Base-by-base conservation (phyloP, 1,140 invertebrate species). In the Magallana ariakensis region DNA sequence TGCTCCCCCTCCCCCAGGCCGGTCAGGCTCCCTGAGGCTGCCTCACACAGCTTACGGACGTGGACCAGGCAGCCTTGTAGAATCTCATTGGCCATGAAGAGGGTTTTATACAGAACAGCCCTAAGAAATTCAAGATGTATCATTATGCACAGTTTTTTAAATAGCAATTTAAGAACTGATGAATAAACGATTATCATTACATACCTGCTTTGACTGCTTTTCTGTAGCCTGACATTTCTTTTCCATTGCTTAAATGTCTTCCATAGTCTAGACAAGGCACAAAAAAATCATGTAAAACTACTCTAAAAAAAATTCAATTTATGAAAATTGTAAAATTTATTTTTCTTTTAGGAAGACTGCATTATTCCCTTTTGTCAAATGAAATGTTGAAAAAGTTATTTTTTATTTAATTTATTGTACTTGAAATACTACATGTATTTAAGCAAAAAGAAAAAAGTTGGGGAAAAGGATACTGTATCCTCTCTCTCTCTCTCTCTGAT, bases 41-140 rank as follows among this genome's bases (percentile, higher is more conserved):
- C 89, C 88, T 95, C 93, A 90, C 93, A 94, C 26, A 95, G 84
- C 60, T 87, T 89, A 57, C 91, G 89, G 0, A 95, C 92, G 87
- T 95, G 94, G 16, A 94, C 88, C 53, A 95, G 81, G 86, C 93
- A 93, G 8, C 94, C 94, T 84, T 94, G 94, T 10, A 95, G 91
- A 0, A 95, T 91, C 83, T 95, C 94, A 91, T 95, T 95, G 22
- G 94, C 94, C 33, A 91, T 87, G 87, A 95, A 95, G 33, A 95
- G 87, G 56, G 87, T 91, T 84, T 92, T 93, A 75, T 90, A 91
- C 46, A 94, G 87, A 13, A 90, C 83, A 10, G 22, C 88, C 62
- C 93, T 94, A 85, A 5, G 91, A 90, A 70, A 46, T 86, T n/a
- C 87, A 26, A 56, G 33, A 75, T 11, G 33, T 70, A 70, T 75